Percentiles rank a stretch among this genome's conserved stretches.
These are phyloP conservation scores for Oeneis ivallda DNA, from an alignment of 2,888 invertebrate genomes.

Conservation along the genomic window DNA sequence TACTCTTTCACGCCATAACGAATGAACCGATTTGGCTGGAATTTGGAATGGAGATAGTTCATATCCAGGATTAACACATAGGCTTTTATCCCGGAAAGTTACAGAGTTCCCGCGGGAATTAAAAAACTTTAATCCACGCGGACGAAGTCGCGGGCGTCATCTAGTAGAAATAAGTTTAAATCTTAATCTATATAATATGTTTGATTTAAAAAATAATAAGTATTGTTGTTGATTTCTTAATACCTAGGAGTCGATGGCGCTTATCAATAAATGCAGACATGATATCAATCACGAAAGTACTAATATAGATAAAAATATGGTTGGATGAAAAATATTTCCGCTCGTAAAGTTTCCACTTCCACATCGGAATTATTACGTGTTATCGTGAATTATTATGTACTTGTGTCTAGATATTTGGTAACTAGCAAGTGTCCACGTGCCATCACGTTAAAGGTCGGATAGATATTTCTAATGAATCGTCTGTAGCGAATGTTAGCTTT, in stretches of 20 bases:
- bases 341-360: constrained; percentile 44
- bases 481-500: too few relatives aligned
- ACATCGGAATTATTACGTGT: not conserved
- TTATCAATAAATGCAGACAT: constrained; percentile 28
- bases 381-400: constrained; percentile 4
- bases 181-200: too few relatives aligned
- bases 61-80: too few relatives aligned
- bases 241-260: constrained; percentile 14
- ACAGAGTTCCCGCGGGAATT: too few relatives aligned
- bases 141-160: not conserved
- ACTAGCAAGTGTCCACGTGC: not conserved
- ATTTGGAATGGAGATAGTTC: too few relatives aligned
- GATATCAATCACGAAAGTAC: constrained; percentile 39
- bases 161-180: not conserved
- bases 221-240: constrained; percentile 3
- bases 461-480: too few relatives aligned
- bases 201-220: not conserved
- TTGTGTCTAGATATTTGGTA: not conserved
- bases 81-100: too few relatives aligned
- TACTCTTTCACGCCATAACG: too few relatives aligned
- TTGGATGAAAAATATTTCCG: constrained; percentile 38
- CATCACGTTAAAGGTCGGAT: too few relatives aligned
- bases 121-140: not conserved
- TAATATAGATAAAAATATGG: constrained; percentile 34
- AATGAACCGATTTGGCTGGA: too few relatives aligned